Base-by-base conservation (phyloP, 2,797 vertebrate species). In the Sebastes variabilis region DNA sequence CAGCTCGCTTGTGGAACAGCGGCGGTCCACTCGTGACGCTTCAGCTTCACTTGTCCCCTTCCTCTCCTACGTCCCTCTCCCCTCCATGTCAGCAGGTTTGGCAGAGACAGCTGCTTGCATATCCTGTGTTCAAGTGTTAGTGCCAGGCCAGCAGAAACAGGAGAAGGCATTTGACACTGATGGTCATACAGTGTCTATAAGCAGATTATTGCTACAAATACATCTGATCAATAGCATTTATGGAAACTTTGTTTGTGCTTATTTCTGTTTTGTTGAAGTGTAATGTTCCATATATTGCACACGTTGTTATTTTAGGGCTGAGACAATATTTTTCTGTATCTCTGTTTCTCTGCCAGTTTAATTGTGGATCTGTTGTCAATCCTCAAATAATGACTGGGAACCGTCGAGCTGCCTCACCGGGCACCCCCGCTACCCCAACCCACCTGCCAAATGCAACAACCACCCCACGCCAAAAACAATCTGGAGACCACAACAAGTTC, bases 81-180 rank as follows among this genome's bases (percentile, higher is more conserved):
- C 79, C 75, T 85, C 72, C 77, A 82, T 87, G 91, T 94, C 94
- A 95, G 93, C 92, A 92, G 82, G 59, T 94, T 91, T 93, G 84
- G 81, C 88, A 88, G 76, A 77, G 73, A 84, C 79, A 65, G 84
- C 80, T 67, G 87, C 85, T 93, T 93, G 82, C 88, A 89, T 87
- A 89, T 94, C 92, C 92, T 90, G 89, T 91, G 82, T 90, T 89
- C 62, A 71, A 87, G 80, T 76, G 71, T 89, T 92, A 84, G 80
- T 94, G 93, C 92, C 82, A 89, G 73, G 75, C 70, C 88, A 94
- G 94, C 94, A 95, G 94, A 94, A 95, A 94, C 73, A 88, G 58
- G 88, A 94, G 92, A 91, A 75, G 92, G 76, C 61, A 92, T 89
- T 81, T 91, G 88, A 94, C 77, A 84, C 91, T 61, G 38, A 70